A percentile compares a stretch with the other conserved stretches of the same genome.
These are phyloP conservation scores for Monoplex corrugatus DNA, from an alignment of 2,888 invertebrate species.

Conservation along the genomic window DNA sequence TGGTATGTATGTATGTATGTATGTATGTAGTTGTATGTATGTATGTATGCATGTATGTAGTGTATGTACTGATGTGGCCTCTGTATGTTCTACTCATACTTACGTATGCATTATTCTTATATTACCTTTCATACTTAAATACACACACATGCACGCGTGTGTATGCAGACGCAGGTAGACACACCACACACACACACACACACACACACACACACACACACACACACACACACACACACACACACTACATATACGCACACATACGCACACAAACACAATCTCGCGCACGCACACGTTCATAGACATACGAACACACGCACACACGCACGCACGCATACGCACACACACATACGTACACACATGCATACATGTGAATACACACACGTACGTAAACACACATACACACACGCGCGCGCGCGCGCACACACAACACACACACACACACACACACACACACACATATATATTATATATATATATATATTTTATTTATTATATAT, in stretches of 20 bases:
- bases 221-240: conserved; percentile 4
- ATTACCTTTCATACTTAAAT: too few species aligned
- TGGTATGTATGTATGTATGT: too few species aligned
- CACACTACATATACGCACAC: too few species aligned
- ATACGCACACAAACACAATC: too few species aligned
- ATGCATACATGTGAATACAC: conserved; percentile 3
- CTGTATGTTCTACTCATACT: too few species aligned
- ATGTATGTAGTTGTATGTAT: too few species aligned
- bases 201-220: background rate
- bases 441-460: conserved; percentile 22
- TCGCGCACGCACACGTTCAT: too few species aligned
- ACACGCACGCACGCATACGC: background rate
- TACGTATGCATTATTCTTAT: too few species aligned
- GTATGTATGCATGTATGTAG: background rate
- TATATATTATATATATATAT: too few species aligned
- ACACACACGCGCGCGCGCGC: background rate
- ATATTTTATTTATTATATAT: too few species aligned
- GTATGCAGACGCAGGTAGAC: too few species aligned
- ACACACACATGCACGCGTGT: too few species aligned
- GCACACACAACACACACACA: background rate
- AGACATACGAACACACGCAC: background rate
- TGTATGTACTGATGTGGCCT: conserved; percentile 92
- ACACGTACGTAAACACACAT: conserved; percentile 5
- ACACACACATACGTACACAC: background rate
- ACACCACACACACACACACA: conserved; percentile 11